These are phyloP conservation scores for Bungarus multicinctus DNA, from an alignment of 2,113 vertebrate species.

Conservation along the genomic window DNA sequence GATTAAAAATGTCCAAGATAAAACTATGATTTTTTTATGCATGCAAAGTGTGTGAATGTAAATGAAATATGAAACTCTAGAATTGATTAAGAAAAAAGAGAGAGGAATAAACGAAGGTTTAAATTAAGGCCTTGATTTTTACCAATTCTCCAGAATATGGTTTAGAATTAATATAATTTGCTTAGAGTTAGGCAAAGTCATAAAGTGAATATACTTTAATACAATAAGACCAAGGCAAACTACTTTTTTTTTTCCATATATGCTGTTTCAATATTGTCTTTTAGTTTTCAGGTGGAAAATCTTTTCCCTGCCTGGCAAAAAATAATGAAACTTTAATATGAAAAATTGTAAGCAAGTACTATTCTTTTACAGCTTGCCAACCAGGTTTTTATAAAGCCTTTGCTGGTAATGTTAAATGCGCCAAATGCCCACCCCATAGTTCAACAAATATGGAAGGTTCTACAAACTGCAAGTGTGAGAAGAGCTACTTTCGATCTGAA, in stretches of 20 bases:
- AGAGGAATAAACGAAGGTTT: not conserved
- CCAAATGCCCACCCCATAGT: conserved; percentile 95
- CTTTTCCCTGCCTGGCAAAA: not conserved
- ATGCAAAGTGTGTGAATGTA: not conserved
- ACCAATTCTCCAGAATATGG: not conserved
- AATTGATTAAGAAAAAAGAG: not conserved
- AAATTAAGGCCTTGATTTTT: not conserved
- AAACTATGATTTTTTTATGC: not conserved
- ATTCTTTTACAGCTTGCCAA: conserved; percentile 80
- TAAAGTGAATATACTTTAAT: not conserved
- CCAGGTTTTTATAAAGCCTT: conserved; percentile 94
- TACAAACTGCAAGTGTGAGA: conserved; percentile 91
- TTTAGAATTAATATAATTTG: not conserved
- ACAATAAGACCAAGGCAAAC: not conserved
- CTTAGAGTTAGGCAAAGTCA: not conserved
- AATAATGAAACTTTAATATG: not conserved
- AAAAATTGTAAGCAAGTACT: conserved; percentile 13
- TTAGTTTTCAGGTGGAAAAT: not conserved
- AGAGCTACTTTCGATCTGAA: conserved; percentile 94
- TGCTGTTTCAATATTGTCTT: not conserved
- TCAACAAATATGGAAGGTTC: conserved; percentile 87
- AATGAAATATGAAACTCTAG: not conserved
- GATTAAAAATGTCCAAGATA: not conserved
- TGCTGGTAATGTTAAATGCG: conserved; percentile 85
- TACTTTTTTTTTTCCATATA: not conserved